A percentile compares a stretch with the other conserved stretches of the same genome.
These are phyloP conservation scores for Ahaetulla prasina DNA, from an alignment of 2,113 vertebrate species.

Conservation along the genomic window DNA sequence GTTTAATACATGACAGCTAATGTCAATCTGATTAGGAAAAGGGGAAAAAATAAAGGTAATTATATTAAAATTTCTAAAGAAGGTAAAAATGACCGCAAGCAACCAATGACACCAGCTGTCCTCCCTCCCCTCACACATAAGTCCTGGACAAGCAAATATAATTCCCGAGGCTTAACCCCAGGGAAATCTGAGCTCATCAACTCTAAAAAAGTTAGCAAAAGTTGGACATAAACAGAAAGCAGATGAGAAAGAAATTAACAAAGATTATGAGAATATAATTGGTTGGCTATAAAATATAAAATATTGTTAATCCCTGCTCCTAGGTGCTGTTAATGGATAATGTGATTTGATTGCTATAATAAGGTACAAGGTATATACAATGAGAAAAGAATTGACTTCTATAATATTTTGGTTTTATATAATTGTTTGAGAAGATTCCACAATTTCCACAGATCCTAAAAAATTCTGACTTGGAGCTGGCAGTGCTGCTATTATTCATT, in stretches of 20 bases:
- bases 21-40: conserved; percentile 10
- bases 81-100: conserved; percentile 35
- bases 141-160: neutral
- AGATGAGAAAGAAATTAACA: neutral
- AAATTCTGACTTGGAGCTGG: neutral
- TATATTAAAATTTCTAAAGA: conserved; percentile 43
- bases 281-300: neutral
- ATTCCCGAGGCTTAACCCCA: conserved; percentile 2
- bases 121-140: neutral
- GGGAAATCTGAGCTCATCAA: conserved; percentile 30
- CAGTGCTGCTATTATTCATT: neutral
- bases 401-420: neutral
- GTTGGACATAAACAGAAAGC: neutral
- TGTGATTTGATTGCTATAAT: neutral
- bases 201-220: conserved; percentile 17
- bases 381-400: neutral
- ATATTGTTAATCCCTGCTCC: neutral
- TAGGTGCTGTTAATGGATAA: neutral
- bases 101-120: conserved; percentile 31
- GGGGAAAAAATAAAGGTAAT: conserved; percentile 48
- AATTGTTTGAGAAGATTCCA: neutral
- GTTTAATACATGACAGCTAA: conserved; percentile 54
- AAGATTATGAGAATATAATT: neutral
- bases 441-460: neutral
- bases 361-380: neutral